These are phyloP conservation scores for Bimastos eiseni DNA, from an alignment of 2,888 invertebrate species.

Conservation along the genomic window DNA sequence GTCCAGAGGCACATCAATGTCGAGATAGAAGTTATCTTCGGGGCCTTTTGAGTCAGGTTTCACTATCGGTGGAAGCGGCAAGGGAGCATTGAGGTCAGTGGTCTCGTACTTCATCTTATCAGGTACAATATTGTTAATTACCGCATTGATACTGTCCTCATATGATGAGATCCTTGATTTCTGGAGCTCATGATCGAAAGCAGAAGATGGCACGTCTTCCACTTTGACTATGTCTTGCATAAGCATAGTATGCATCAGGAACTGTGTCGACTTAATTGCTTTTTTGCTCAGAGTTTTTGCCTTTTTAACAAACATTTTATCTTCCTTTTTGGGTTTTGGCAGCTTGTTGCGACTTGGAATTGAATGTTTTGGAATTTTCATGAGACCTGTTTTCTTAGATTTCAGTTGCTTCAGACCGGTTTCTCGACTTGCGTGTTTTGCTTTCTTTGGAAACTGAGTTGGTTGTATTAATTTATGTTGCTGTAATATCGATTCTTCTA, in stretches of 20 bases:
- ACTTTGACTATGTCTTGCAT: neutral
- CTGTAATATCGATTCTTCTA: neutral
- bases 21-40: constrained; percentile 5
- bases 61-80: neutral
- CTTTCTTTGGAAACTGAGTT: neutral
- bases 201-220: neutral
- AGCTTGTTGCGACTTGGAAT: neutral
- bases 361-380: neutral
- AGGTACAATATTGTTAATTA: neutral
- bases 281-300: neutral
- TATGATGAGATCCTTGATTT: neutral
- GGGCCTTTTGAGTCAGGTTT: neutral
- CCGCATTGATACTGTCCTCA: constrained; percentile 15
- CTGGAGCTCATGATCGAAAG: constrained; percentile 7
- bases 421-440: neutral
- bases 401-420: neutral
- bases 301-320: constrained; percentile 7
- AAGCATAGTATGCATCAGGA: neutral
- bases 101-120: neutral
- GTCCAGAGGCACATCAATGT: neutral
- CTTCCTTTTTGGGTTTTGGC: neutral
- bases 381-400: neutral
- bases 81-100: neutral
- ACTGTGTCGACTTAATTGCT: neutral
- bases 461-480: neutral